phyloP scores from a whole-genome alignment of 2,113 vertebrate species.

The Toxostoma redivivum region DNA sequence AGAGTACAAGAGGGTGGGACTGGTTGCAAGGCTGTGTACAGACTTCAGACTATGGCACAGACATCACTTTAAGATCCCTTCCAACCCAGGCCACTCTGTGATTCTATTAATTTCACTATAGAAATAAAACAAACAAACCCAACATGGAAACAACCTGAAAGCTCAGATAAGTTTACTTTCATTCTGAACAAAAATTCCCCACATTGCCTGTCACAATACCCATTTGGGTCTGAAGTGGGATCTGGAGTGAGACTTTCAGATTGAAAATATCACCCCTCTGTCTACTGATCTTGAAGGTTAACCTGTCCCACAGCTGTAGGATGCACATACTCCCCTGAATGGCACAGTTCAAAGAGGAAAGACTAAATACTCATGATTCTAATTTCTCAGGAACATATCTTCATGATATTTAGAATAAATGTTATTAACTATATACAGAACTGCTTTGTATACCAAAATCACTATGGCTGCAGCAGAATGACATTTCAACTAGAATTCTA shows the following conservation, averaged over 20 bases:
- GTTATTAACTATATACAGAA: not conserved
- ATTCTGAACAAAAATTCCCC: not conserved
- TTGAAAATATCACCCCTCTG: not conserved
- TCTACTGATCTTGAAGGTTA: not conserved
- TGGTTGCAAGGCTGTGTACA: not conserved
- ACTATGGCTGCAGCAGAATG: not conserved
- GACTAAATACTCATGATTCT: not conserved
- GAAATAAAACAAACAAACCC: not conserved
- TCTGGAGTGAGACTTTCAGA: not conserved
- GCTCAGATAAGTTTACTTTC: not conserved
- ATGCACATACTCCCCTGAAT: not conserved
- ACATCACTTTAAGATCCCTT: not conserved
- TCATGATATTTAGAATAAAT: not conserved
- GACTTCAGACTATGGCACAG: not conserved
- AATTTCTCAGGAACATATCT: not conserved
- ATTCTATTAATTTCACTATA: not conserved
- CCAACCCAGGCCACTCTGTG: not conserved
- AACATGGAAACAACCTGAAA: not conserved
- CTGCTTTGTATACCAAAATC: not conserved
- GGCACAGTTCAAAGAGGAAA: not conserved
- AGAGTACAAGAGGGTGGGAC: not conserved
- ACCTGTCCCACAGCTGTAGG: not conserved
- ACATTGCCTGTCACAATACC: not conserved
- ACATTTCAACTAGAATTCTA: not conserved
- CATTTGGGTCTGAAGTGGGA: not conserved